A percentile compares a stretch with the other conserved stretches of the same genome.
Evolutionary conservation across 2,797 vertebrate genomes (phyloP).

Genomic region (Scolopax bukidnonensis): DNA sequence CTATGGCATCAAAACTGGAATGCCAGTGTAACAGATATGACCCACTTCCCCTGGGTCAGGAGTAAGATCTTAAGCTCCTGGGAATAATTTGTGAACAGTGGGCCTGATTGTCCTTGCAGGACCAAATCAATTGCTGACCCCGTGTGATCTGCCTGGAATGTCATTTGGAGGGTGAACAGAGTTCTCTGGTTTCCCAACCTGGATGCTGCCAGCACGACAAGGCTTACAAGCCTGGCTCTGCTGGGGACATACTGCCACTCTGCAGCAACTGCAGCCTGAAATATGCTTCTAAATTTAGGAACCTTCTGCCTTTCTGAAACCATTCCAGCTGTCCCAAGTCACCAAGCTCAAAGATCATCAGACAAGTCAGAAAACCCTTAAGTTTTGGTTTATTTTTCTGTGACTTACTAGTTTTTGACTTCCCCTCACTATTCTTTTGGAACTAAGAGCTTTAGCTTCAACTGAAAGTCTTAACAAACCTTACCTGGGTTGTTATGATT

Average conservation of each 20-base stretch:
- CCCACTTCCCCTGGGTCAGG: accelerated
- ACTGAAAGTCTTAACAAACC: background rate
- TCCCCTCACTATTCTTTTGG: background rate
- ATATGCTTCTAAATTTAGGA: background rate
- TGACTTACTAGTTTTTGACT: background rate
- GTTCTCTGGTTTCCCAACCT: background rate
- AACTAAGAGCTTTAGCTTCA: background rate
- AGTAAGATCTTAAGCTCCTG: background rate
- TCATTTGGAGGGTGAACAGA: background rate
- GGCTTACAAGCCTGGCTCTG: background rate
- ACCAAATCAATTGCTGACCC: background rate
- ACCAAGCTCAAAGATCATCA: background rate
- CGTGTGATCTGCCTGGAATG: background rate
- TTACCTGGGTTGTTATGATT: background rate
- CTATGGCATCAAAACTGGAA: background rate
- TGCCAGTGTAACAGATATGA: background rate
- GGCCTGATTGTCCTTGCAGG: background rate
- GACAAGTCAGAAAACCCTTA: background rate
- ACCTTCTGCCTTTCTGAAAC: background rate
- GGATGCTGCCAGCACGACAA: background rate
- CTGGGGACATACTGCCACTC: background rate
- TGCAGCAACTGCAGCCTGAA: background rate
- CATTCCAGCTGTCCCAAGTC: background rate
- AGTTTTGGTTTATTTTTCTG: background rate
- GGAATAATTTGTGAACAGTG: background rate